Conservation (phyloP, 2,797 vertebrate species). For the Cirrhinus molitorella region DNA sequence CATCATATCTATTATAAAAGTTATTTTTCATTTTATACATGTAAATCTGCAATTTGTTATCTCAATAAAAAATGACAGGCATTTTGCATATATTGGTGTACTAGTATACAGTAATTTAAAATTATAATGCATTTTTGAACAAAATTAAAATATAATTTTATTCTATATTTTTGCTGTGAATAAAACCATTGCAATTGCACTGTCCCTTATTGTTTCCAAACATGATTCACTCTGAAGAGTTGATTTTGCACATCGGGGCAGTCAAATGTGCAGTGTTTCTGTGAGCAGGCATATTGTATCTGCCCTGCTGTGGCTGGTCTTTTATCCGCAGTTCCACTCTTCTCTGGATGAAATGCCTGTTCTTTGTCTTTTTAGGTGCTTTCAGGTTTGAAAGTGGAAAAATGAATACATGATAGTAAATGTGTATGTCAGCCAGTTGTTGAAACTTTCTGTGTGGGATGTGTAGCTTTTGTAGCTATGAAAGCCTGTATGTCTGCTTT, state of each 20-base stretch:
- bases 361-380: conserved; percentile 2
- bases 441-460: background rate
- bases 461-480: background rate
- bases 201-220: background rate
- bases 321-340: background rate
- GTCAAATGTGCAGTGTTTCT: background rate
- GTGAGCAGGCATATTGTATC: conserved; percentile 16
- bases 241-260: conserved; percentile 26
- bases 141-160: background rate
- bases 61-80: background rate
- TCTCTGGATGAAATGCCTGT: background rate
- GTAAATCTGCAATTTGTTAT: background rate
- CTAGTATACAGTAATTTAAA: background rate
- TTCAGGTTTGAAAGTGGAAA: conserved; percentile 4
- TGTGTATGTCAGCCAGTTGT: background rate
- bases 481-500: background rate
- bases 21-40: background rate
- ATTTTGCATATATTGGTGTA: background rate
- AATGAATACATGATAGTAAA: background rate
- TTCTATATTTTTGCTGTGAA: background rate
- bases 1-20: background rate
- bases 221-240: background rate
- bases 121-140: background rate
- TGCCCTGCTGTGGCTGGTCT: conserved; percentile 4
- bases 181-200: background rate